Conservation (phyloP, 2,113 vertebrate species). For the Tympanuchus pallidicinctus region DNA sequence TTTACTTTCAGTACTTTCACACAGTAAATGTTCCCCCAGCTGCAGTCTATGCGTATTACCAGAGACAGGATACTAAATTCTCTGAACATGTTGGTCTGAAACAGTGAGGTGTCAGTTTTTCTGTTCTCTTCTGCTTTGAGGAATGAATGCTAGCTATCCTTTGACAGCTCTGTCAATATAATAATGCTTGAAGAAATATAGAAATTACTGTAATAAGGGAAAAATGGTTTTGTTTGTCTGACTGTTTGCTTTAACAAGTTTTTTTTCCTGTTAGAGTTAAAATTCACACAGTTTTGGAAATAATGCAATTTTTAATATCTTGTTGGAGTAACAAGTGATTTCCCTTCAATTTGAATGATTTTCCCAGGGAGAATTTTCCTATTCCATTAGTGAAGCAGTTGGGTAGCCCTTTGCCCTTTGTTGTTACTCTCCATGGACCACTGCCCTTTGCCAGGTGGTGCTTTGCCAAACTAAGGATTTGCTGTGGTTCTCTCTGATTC, state of each 20-base stretch:
- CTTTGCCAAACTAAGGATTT: not conserved
- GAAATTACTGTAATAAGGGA: not conserved
- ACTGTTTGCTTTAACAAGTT: not conserved
- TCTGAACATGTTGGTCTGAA: not conserved
- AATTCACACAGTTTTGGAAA: not conserved
- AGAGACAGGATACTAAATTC: not conserved
- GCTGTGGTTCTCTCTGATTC: not conserved
- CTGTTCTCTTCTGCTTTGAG: not conserved
- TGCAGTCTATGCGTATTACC: not conserved
- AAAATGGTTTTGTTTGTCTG: not conserved
- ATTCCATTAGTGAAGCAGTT: fast-evolving
- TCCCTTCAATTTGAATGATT: not conserved
- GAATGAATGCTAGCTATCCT: not conserved
- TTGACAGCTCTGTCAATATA: not conserved
- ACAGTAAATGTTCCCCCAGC: not conserved
- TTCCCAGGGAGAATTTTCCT: not conserved
- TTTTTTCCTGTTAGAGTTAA: not conserved
- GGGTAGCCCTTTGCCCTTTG: not conserved
- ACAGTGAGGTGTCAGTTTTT: not conserved
- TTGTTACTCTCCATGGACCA: fast-evolving
- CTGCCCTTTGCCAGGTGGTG: not conserved
- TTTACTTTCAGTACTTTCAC: not conserved
- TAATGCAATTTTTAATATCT: not conserved
- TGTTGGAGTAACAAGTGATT: fast-evolving
- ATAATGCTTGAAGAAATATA: not conserved